A percentile compares a stretch with the other conserved stretches of the same genome.
phyloP scores from a whole-genome alignment of 1,140 invertebrate species.

The Hydropsyche tenuis region DNA sequence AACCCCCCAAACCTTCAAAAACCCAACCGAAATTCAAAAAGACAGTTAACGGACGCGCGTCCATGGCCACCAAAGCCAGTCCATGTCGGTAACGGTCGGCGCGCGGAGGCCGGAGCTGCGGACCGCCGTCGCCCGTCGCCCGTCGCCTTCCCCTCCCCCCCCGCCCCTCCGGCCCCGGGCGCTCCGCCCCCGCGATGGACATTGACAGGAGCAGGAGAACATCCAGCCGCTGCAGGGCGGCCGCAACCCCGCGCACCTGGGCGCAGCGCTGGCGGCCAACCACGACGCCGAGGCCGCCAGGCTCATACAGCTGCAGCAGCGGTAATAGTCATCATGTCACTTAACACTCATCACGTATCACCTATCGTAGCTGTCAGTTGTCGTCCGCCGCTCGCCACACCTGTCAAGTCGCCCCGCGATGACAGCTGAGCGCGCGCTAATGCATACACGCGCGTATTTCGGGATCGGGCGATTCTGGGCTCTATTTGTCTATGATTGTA shows the following conservation, averaged over 20 bases:
- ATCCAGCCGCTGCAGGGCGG: constrained; percentile 88
- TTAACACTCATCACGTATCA: neutral
- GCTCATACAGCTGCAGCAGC: constrained; percentile 61
- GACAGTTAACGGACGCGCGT: neutral
- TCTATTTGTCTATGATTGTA: too few species aligned
- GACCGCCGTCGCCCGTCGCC: neutral
- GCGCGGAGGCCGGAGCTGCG: neutral
- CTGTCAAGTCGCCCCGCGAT: neutral
- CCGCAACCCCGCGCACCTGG: constrained; percentile 75
- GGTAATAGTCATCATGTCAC: constrained; percentile 44
- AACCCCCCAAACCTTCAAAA: neutral
- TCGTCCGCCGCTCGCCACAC: neutral
- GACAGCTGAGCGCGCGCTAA: constrained; percentile 20
- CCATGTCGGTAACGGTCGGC: neutral
- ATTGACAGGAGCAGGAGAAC: constrained; percentile 83
- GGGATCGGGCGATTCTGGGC: too few species aligned
- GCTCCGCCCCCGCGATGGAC: constrained; percentile 63
- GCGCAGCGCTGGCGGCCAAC: constrained; percentile 76
- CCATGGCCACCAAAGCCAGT: neutral
- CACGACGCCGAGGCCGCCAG: constrained; percentile 65
- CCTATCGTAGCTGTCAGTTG: too few species aligned
- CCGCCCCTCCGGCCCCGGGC: neutral
- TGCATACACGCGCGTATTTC: too few species aligned
- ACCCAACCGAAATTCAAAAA: neutral
- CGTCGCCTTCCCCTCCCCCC: constrained; percentile 38